Conservation (phyloP, 2,888 invertebrate genomes). For the Podotricha telesiphe region DNA sequence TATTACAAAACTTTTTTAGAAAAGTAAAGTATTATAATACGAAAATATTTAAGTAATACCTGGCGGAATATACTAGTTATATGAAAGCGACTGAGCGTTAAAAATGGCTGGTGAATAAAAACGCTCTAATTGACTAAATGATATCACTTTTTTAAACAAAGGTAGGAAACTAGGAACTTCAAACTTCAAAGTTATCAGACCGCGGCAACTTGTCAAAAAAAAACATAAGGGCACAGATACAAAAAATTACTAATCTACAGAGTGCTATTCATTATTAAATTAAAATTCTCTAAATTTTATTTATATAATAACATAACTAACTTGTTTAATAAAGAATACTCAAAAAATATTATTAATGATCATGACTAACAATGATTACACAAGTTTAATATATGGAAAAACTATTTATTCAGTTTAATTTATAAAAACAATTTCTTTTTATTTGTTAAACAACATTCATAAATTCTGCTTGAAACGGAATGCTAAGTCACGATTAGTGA, state of each 20-base stretch:
- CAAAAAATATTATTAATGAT: too few species aligned
- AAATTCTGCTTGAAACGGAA: slow-evolving; percentile 48
- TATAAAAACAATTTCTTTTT: background rate
- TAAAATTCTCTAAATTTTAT: too few species aligned
- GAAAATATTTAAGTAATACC: background rate
- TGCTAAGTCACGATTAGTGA: slow-evolving; percentile 50
- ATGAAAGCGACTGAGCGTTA: background rate
- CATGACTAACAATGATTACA: too few species aligned
- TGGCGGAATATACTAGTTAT: background rate
- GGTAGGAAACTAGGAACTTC: background rate
- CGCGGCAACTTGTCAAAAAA: background rate
- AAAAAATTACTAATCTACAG: too few species aligned
- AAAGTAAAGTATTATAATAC: too few species aligned
- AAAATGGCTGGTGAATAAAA: background rate
- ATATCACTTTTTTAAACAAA: slow-evolving; percentile 28
- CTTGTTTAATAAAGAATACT: too few species aligned
- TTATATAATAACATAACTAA: too few species aligned
- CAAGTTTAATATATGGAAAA: background rate
- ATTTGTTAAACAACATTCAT: background rate
- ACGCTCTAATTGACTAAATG: slow-evolving; percentile 11
- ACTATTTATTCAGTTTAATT: background rate
- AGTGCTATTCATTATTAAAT: too few species aligned
- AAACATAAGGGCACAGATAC: background rate
- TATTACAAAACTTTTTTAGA: too few species aligned
- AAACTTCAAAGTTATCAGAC: slow-evolving; percentile 3